phyloP scores from a whole-genome alignment of 2,113 vertebrate genomes.

The Oenanthe oenanthe region DNA sequence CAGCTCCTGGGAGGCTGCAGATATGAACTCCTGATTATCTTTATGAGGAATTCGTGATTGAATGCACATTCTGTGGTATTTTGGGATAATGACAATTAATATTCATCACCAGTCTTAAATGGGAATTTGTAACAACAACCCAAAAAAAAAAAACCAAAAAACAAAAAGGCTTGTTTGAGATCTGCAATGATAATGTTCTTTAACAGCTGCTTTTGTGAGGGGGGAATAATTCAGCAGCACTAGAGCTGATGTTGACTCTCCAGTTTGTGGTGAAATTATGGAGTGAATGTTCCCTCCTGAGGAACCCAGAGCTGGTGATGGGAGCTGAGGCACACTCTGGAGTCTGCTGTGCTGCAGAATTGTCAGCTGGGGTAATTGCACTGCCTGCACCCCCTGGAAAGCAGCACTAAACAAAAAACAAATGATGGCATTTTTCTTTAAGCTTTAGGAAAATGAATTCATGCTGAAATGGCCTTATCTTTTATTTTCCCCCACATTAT shows the following conservation, averaged over 20 bases:
- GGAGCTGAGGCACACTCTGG: not conserved
- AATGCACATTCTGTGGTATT: not conserved
- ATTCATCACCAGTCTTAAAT: not conserved
- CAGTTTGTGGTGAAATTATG: not conserved
- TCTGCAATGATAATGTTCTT: not conserved
- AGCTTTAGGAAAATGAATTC: not conserved
- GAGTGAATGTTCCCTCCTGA: not conserved
- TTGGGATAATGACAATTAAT: not conserved
- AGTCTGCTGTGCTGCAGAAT: not conserved
- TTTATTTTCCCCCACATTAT: rapidly evolving
- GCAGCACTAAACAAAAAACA: not conserved
- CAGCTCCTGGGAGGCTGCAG: not conserved
- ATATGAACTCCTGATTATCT: not conserved
- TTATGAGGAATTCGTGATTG: not conserved
- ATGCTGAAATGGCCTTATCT: not conserved
- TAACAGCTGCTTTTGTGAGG: slow-evolving; percentile 34
- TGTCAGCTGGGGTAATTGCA: not conserved
- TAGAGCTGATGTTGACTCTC: slow-evolving; percentile 1
- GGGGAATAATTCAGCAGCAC: not conserved
- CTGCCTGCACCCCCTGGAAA: not conserved
- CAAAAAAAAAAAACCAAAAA: not conserved
- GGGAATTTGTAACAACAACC: not conserved
- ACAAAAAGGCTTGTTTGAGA: not conserved
- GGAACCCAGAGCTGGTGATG: not conserved
- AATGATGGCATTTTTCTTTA: not conserved